Percentiles rank a stretch among this genome's conserved stretches.
phyloP scores from a whole-genome alignment of 53 echinoderm and acorn worm species.

The Pentamera pediparva region DNA sequence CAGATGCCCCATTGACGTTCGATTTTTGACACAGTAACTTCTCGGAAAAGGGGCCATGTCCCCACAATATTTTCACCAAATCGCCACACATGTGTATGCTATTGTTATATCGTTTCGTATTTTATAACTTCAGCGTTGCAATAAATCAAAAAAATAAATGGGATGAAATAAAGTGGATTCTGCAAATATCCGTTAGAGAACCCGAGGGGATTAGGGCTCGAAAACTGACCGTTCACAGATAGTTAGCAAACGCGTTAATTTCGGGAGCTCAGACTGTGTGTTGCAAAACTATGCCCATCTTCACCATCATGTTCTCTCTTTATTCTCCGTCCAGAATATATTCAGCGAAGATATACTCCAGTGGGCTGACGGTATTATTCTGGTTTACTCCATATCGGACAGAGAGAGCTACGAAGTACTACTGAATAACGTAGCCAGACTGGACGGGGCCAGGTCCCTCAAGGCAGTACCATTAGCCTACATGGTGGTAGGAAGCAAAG shows the following conservation, averaged over 20 bases:
- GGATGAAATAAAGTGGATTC: no score
- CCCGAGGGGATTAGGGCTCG: no score
- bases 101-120: no score
- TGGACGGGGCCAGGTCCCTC: conserved; percentile 56
- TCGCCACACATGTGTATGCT: no score
- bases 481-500: conserved; percentile 73
- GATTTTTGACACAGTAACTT: no score
- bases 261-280: not conserved
- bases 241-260: not conserved
- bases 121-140: no score
- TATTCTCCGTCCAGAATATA: conserved; percentile 36
- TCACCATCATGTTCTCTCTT: not conserved
- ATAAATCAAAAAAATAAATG: no score
- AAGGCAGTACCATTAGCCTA: conserved; percentile 68
- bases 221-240: not conserved
- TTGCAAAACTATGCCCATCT: not conserved
- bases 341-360: conserved; percentile 61
- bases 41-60: no score
- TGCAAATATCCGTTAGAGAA: no score
- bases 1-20: no score
- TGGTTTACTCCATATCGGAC: conserved; percentile 85
- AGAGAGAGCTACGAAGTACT: conserved; percentile 56
- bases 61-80: no score
- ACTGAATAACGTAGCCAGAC: conserved; percentile 21
- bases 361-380: conserved; percentile 83